Base-by-base conservation (phyloP, 2,797 vertebrate genomes). In the Cephalopachus bancanus region DNA sequence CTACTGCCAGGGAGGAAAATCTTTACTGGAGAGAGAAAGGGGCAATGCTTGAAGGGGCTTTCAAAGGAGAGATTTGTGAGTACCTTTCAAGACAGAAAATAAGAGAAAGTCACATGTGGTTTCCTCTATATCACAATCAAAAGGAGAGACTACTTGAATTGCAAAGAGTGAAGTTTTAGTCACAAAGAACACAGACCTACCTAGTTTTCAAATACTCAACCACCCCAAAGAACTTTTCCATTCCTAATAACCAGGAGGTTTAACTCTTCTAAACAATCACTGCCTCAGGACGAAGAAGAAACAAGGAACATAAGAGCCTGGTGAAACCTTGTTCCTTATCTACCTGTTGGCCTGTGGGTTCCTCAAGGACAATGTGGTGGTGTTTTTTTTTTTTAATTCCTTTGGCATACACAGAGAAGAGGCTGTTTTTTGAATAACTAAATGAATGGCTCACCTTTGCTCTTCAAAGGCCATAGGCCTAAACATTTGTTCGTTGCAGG, bases 61-160 rank as follows among this genome's bases (percentile, higher is more conserved):
- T 81, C 83, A 95, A 93, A 97, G 80, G 51, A 87, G 76, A 96
- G 95, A 96, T 95, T 83, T 96, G 94, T 96, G 95, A 90, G 93
- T 55, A 92, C 33, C 62, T 95, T 91, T 96, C 80, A 97, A 93
- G 71, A 94, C 1, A 79, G 88, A 17, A 79, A 96, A 93, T 86
- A 83, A 64, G 81, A 83, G 75, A 85, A 59, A 96, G 53, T 74
- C 84, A 95, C 67, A 59, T 4, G 51, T n/a, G 44, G 79, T 22
- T 91, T 94, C 44, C 76, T 59, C 88, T 90, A 3, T 49, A 87
- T 51, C 17, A 53, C 28, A 60, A 92, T 53, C 72, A 83, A 60
- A n/a, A 10, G 33, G 44, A 92, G 59, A 75, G 20, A 51, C 57
- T 55, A 17, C 72, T 80, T 72, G 65, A 96, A 96, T 67, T 78